Conservation (phyloP, 2,888 invertebrate species). For the Entomobrya multifasciata region DNA sequence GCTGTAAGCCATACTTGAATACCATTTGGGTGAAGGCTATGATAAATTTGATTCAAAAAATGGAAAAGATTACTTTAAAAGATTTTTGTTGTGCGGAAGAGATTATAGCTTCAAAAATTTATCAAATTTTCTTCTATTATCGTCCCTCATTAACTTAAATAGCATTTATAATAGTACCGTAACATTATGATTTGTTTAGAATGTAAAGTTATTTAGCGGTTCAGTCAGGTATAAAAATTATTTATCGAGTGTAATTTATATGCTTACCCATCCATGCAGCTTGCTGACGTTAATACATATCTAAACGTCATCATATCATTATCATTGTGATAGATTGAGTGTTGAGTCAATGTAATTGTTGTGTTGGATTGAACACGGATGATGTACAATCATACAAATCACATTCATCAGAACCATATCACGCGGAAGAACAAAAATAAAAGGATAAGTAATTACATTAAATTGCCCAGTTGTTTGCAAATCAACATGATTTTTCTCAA, state of each 20-base stretch:
- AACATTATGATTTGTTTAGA: neutral
- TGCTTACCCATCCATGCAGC: conserved; percentile 72
- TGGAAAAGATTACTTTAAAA: no score
- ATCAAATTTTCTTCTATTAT: neutral
- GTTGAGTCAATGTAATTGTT: no score
- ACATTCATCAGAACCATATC: conserved; percentile 3
- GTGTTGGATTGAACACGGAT: neutral
- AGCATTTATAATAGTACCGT: neutral
- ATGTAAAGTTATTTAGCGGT: neutral
- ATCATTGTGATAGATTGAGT: neutral
- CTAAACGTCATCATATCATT: conserved; percentile 6
- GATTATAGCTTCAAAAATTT: neutral
- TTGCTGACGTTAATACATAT: conserved; percentile 66
- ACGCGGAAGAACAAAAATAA: conserved; percentile 17
- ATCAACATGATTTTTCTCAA: conserved; percentile 8
- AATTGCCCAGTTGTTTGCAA: neutral
- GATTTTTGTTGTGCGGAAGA: conserved; percentile 2
- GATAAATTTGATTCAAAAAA: no score
- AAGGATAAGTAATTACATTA: conserved; percentile 9
- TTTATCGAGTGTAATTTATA: neutral
- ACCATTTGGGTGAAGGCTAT: conserved; percentile 69
- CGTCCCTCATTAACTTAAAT: neutral
- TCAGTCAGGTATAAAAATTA: conserved; percentile 1
- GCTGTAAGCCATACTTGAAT: conserved; percentile 76
- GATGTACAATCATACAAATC: conserved; percentile 3